Conservation (phyloP, 1,140 invertebrate species). For the Halyomorpha halys region DNA sequence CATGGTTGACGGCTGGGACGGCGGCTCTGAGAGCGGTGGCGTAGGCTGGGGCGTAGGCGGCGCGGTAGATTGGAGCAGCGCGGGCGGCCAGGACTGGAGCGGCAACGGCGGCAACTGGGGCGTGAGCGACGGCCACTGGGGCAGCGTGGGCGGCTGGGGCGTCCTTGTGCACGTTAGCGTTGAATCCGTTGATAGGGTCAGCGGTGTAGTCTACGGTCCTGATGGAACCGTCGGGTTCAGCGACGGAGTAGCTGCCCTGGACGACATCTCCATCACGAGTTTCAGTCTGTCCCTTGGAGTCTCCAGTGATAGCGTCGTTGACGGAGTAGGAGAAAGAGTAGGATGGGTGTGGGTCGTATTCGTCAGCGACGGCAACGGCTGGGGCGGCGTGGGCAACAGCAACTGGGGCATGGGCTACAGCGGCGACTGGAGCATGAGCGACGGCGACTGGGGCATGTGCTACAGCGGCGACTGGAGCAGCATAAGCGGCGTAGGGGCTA, state of each 20-base stretch:
- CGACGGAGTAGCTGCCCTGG: too few species aligned
- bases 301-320: constrained; percentile 33
- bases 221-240: too few species aligned
- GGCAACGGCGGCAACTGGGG: constrained; percentile 19
- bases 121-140: background rate
- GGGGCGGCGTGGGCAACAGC: background rate
- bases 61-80: constrained; percentile 18
- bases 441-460: constrained; percentile 5
- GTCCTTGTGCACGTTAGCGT: too few species aligned
- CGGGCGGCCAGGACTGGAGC: constrained; percentile 8
- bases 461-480: background rate
- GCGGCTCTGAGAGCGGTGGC: background rate
- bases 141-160: too few species aligned
- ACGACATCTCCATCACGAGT: too few species aligned
- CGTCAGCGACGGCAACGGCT: constrained; percentile 1
- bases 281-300: background rate
- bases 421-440: constrained; percentile 19
- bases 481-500: background rate
- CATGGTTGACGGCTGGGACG: constrained; percentile 29
- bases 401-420: too few species aligned
- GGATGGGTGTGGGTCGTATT: constrained; percentile 26
- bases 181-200: too few species aligned
- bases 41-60: background rate
- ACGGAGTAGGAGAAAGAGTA: constrained; percentile 35
- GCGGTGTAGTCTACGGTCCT: too few species aligned